phyloP scores from a whole-genome alignment of 1,140 invertebrate genomes.

The Ips typographus region DNA sequence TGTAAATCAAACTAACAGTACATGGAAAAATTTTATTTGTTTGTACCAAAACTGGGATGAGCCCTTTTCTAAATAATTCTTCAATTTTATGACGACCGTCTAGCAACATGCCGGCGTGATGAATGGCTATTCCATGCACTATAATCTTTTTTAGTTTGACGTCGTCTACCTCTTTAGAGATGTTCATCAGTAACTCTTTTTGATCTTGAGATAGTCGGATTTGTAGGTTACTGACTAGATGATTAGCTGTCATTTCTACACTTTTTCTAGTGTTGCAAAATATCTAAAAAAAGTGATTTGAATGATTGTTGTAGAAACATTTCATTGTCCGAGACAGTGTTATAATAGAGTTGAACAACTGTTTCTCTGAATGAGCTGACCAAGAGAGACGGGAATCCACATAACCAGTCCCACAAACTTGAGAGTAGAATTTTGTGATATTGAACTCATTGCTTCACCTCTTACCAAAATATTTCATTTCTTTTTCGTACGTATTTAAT shows the following conservation, averaged over 20 bases:
- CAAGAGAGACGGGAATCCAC: too few species aligned
- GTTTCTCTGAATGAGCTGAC: too few species aligned
- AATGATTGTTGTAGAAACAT: not conserved
- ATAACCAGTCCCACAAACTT: too few species aligned
- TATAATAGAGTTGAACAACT: too few species aligned
- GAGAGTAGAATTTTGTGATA: too few species aligned
- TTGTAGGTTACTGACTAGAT: slow-evolving; percentile 61
- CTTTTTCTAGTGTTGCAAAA: slow-evolving; percentile 80
- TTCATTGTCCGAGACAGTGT: not conserved
- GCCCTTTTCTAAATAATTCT: slow-evolving; percentile 63
- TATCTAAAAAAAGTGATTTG: slow-evolving; percentile 54
- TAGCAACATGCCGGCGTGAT: slow-evolving; percentile 73
- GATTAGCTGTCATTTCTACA: slow-evolving; percentile 66
- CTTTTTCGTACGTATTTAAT: too few species aligned
- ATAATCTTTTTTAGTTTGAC: slow-evolving; percentile 54
- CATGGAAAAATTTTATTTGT: not conserved
- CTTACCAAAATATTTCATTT: too few species aligned
- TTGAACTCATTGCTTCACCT: too few species aligned
- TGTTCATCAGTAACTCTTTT: slow-evolving; percentile 55
- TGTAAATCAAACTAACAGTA: too few species aligned
- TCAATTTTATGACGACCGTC: slow-evolving; percentile 66
- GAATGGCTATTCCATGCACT: slow-evolving; percentile 67
- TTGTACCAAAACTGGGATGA: slow-evolving; percentile 63
- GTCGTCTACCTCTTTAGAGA: slow-evolving; percentile 56
- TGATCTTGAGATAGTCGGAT: slow-evolving; percentile 59